Evolutionary conservation across 2,113 vertebrate genomes (phyloP).

Genomic region (Panthera leo): DNA sequence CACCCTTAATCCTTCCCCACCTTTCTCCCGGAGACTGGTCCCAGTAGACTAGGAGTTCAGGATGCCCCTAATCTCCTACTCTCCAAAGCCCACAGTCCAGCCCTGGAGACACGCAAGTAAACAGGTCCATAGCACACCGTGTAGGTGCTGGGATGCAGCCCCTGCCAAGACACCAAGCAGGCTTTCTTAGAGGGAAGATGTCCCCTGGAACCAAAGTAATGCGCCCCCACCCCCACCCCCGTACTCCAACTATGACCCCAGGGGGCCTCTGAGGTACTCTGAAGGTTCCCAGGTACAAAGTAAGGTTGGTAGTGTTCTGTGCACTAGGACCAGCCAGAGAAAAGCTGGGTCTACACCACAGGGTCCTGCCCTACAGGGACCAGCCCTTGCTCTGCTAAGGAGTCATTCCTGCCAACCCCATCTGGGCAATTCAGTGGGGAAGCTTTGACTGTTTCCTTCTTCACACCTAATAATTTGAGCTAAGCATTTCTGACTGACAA

Average conservation of each 20-base stretch:
- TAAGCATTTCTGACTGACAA: conserved; percentile 27
- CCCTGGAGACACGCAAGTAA: background rate
- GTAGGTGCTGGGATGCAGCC: background rate
- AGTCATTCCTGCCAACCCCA: background rate
- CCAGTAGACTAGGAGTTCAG: background rate
- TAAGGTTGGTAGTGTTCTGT: conserved; percentile 13
- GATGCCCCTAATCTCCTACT: background rate
- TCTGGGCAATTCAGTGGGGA: background rate
- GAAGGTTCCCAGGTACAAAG: background rate
- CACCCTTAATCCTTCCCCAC: background rate
- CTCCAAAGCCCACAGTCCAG: background rate
- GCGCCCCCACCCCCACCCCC: background rate
- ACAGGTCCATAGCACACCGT: background rate
- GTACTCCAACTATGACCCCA: background rate
- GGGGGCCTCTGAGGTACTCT: background rate
- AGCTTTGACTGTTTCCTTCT: conserved; percentile 1
- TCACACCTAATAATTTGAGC: conserved; percentile 32
- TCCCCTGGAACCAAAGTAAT: background rate
- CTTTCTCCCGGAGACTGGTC: background rate
- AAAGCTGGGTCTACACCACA: background rate
- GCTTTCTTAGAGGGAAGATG: background rate
- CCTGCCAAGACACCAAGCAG: background rate
- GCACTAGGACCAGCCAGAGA: background rate
- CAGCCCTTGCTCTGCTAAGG: background rate
- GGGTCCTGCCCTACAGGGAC: background rate